Conservation (phyloP, 1,140 invertebrate genomes). For the Drosophila tropicalis region DNA sequence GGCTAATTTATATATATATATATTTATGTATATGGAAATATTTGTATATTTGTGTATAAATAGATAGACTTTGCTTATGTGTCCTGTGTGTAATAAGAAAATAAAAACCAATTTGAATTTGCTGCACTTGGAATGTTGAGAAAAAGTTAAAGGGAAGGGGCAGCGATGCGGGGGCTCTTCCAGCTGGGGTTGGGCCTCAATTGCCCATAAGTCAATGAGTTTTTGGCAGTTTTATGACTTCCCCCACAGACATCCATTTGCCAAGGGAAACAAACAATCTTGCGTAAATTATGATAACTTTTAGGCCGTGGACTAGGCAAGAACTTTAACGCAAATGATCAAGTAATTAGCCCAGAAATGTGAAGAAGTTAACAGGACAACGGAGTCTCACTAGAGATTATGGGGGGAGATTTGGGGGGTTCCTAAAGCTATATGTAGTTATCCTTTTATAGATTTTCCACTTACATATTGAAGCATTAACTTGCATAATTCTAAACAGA, state of each 20-base stretch:
- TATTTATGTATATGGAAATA: slow-evolving; percentile 21
- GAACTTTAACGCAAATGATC: not conserved
- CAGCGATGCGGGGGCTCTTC: slow-evolving; percentile 7
- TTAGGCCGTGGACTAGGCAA: not conserved
- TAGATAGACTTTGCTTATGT: slow-evolving; percentile 42
- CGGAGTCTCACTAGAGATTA: too few relatives aligned
- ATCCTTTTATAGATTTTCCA: too few relatives aligned
- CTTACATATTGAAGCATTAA: too few relatives aligned
- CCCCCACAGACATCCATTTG: not conserved
- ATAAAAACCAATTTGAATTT: slow-evolving; percentile 53
- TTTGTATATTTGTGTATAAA: slow-evolving; percentile 34
- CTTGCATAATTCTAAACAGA: too few relatives aligned
- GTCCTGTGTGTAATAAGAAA: slow-evolving; percentile 5
- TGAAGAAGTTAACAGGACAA: too few relatives aligned
- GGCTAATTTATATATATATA: slow-evolving; percentile 68
- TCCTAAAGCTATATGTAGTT: too few relatives aligned
- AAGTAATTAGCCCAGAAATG: slow-evolving; percentile 1
- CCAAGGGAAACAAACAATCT: not conserved
- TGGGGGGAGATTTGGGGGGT: too few relatives aligned
- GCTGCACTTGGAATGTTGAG: slow-evolving; percentile 24
- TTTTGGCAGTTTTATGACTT: slow-evolving; percentile 76
- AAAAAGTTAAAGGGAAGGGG: not conserved
- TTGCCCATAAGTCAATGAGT: slow-evolving; percentile 75
- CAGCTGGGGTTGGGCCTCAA: slow-evolving; percentile 19
- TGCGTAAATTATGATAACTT: slow-evolving; percentile 2